phyloP scores from a whole-genome alignment of 2,888 invertebrate species.

The Tridacna gigas region DNA sequence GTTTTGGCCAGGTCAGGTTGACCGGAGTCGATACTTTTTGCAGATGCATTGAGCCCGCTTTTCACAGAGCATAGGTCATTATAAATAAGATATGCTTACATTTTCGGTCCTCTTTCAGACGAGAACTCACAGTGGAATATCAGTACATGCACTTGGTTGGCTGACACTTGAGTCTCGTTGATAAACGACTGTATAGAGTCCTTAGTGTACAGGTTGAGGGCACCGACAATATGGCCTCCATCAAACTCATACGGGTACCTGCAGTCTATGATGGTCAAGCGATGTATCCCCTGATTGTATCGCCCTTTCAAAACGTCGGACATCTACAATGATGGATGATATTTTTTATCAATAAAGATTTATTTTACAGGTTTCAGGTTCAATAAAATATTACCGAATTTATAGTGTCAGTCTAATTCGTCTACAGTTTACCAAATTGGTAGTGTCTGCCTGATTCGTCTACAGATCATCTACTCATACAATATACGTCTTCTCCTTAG shows the following conservation, averaged over 20 bases:
- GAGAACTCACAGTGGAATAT: constrained; percentile 68
- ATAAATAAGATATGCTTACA: constrained; percentile 56
- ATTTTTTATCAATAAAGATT: too few species aligned
- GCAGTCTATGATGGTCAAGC: constrained; percentile 94
- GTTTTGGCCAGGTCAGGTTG: too few species aligned
- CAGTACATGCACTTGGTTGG: constrained; percentile 49
- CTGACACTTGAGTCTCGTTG: neutral
- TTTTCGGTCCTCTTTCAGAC: constrained; percentile 63
- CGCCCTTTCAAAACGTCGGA: constrained; percentile 89
- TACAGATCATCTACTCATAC: too few species aligned
- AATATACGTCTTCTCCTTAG: too few species aligned
- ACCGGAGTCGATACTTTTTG: too few species aligned
- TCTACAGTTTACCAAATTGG: neutral
- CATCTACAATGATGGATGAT: constrained; percentile 36
- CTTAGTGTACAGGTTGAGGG: constrained; percentile 34
- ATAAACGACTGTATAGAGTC: constrained; percentile 12
- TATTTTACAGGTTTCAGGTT: too few species aligned
- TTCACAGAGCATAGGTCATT: too few species aligned
- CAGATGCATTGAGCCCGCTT: too few species aligned
- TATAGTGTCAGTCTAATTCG: neutral
- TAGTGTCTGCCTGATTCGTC: neutral
- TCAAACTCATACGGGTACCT: constrained; percentile 97
- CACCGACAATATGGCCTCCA: constrained; percentile 90
- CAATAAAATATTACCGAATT: neutral
- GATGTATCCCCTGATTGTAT: constrained; percentile 88